Base-by-base conservation (phyloP, 2,113 vertebrate genomes). In the Phoenicopterus ruber region DNA sequence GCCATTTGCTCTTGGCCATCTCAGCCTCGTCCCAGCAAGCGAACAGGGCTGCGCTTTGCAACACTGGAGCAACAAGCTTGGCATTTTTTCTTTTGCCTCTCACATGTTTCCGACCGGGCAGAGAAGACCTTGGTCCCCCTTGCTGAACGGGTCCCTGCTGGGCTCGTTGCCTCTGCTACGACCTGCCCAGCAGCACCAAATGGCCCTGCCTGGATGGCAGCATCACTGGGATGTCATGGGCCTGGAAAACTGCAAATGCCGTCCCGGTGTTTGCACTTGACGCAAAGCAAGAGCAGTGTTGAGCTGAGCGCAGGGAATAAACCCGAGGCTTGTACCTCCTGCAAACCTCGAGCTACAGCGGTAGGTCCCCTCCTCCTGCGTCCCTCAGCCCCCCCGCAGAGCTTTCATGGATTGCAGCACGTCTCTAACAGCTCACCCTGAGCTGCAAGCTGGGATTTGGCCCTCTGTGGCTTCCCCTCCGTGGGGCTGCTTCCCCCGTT, bases 381-480 rank as follows among this genome's bases (percentile, higher is more conserved):
- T 62, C 38, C 32, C 7, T 62, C 29, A 32, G 2, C 10, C 10
- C 8, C 36, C 13, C 5, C 0, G 0, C n/a, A 38, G 57, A 69
- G 50, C 16, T 86, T 62, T 25, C 4, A 0, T 77, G 84, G 29
- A 52, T 77, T 1, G 0, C 74, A 15, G 55, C 42, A 55, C 5
- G 5, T 52, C 82, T 76, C 57, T 49, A 69, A 34, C 2, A 2
- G 6, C 58, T 70, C 9, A 0, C 22, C 17, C 17, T 29, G 22
- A 42, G 38, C 57, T 59, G 38, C 77, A 72, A 25, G 58, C 46
- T 36, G 63, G 55, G 44, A 42, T 90, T 63, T 63, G 20, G 50
- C 47, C 50, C 44, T 47, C 34, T 6, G 0, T 32, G 40, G 2
- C 44, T 61, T 26, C 29, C 69, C 13, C 50, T n/a, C 19, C 9